Conservation (phyloP, 2,113 vertebrate genomes). For the Aspidoscelis tigris region DNA sequence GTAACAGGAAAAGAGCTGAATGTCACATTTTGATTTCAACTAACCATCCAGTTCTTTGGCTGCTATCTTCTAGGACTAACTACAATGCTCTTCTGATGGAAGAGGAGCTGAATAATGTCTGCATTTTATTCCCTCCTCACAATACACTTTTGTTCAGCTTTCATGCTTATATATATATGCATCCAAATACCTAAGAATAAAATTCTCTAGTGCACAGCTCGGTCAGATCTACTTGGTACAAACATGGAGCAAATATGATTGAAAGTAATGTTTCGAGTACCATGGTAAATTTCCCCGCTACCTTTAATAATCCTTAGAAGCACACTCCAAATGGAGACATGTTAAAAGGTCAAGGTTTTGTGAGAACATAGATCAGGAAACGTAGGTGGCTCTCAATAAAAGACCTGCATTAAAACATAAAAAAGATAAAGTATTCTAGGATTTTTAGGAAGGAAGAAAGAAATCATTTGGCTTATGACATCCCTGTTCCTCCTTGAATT, state of each 20-base stretch:
- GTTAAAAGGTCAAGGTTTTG: constrained; percentile 65
- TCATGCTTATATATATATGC: neutral
- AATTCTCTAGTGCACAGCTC: neutral
- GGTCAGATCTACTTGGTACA: neutral
- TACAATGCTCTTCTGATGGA: neutral
- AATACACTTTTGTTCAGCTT: neutral
- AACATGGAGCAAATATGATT: constrained; percentile 21
- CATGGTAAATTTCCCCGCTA: constrained; percentile 41
- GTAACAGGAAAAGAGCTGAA: neutral
- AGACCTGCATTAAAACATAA: constrained; percentile 66
- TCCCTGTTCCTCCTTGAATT: constrained; percentile 63
- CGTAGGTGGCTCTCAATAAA: constrained; percentile 62
- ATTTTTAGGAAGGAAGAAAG: constrained; percentile 63
- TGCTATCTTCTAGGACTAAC: neutral
- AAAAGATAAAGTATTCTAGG: constrained; percentile 56
- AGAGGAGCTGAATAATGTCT: neutral
- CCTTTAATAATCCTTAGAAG: constrained; percentile 23
- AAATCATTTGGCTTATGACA: constrained; percentile 57
- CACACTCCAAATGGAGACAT: constrained; percentile 52
- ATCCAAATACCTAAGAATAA: neutral
- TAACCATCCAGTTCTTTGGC: neutral
- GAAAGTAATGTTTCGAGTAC: constrained; percentile 18
- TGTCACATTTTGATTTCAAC: neutral
- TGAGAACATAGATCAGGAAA: constrained; percentile 38
- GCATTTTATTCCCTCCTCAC: neutral